phyloP scores from a whole-genome alignment of 37 sponge, comb jelly and placozoan genomes.

The Chondrilla cf. caribensis region DNA sequence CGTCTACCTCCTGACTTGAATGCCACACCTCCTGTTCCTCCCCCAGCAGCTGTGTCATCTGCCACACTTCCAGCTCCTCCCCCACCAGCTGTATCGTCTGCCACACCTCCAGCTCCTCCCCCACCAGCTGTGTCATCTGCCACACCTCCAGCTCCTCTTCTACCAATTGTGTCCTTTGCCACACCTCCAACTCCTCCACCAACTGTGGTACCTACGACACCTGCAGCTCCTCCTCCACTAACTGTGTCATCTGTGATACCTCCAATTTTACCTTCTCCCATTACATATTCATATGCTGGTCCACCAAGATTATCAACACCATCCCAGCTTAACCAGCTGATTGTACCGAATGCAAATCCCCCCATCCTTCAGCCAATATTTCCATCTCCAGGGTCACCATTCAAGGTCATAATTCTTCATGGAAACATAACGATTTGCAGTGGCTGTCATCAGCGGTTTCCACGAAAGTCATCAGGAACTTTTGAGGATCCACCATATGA shows the following conservation, averaged over 20 bases:
- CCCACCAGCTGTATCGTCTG: neutral
- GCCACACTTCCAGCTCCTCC: no score
- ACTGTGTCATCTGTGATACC: neutral
- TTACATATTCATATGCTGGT: neutral
- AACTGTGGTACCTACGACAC: neutral
- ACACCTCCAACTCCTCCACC: conserved; percentile 7
- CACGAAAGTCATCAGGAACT: neutral
- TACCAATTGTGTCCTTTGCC: neutral
- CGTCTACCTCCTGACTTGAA: no score
- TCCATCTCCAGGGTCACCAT: neutral
- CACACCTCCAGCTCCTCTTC: neutral
- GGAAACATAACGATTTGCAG: neutral
- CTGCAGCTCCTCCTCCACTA: neutral
- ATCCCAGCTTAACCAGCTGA: neutral
- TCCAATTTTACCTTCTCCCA: neutral
- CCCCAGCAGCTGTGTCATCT: no score
- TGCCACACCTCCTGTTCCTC: no score
- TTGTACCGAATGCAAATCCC: neutral
- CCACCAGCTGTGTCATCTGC: conserved; percentile 5
- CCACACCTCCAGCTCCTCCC: neutral
- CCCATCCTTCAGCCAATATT: conserved; percentile 1
- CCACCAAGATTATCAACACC: neutral
- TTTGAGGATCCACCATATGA: conserved; percentile 10
- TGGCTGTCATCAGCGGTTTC: conserved; percentile 20
- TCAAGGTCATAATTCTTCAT: neutral